Evolutionary conservation across 2,797 vertebrate genomes (phyloP).

Genomic region (Microctenopoma lineatum): DNA sequence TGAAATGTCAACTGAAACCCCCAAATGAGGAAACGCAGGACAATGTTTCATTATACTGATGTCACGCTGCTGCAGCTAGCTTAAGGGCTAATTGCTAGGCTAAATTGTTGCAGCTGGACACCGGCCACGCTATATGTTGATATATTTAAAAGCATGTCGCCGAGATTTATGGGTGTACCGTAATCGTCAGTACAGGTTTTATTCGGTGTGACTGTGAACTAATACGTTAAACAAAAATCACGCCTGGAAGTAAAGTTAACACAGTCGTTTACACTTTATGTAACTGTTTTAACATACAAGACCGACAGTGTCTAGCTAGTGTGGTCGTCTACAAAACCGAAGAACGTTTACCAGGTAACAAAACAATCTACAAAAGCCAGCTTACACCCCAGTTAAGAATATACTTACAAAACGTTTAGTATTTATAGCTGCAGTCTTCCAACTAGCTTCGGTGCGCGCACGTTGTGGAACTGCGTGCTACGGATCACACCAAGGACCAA

Average conservation of each 20-base stretch:
- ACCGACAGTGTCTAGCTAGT: background rate
- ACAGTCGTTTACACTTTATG: background rate
- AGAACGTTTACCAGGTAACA: background rate
- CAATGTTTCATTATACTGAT: background rate
- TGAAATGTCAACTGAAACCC: background rate
- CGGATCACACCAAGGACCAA: constrained; percentile 44
- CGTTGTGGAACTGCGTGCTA: constrained; percentile 75
- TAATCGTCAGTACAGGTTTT: rapidly evolving
- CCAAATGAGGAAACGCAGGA: rapidly evolving
- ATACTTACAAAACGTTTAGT: constrained; percentile 47
- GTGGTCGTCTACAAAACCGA: background rate
- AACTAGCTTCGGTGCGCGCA: constrained; percentile 30
- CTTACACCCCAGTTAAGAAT: background rate
- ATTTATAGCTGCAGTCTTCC: background rate
- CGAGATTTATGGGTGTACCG: rapidly evolving
- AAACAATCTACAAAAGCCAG: rapidly evolving
- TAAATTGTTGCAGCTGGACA: constrained; percentile 18
- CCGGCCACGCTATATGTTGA: constrained; percentile 1
- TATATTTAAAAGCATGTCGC: background rate
- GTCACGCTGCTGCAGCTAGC: constrained; percentile 30
- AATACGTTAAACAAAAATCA: background rate
- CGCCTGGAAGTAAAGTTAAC: background rate
- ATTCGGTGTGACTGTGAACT: background rate
- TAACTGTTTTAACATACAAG: background rate
- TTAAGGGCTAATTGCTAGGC: constrained; percentile 60